Evolutionary conservation across 2,113 vertebrate species (phyloP).

Genomic region (Podarcis raffonei): DNA sequence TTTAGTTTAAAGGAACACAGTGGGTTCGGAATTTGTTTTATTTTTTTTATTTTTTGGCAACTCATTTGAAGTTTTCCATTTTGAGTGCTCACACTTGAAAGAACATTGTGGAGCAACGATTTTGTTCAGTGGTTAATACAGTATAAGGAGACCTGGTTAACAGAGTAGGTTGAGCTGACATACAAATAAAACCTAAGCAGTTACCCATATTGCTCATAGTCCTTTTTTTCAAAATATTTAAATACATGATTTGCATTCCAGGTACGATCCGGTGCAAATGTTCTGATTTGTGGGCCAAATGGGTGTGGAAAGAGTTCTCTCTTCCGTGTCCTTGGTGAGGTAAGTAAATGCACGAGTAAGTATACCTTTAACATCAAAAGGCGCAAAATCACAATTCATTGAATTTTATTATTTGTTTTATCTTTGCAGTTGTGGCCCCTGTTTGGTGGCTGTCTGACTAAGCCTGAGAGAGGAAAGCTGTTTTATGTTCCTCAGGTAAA

Average conservation of each 20-base stretch:
- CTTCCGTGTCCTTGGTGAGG: conserved; percentile 95
- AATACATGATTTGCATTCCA: conserved; percentile 54
- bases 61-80: background rate
- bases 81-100: background rate
- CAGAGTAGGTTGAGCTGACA: background rate
- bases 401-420: background rate
- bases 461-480: conserved; percentile 94
- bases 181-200: background rate
- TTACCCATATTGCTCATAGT: background rate
- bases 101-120: background rate
- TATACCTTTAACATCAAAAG: background rate
- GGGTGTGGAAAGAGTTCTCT: conserved; percentile 98
- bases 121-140: background rate
- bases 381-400: background rate
- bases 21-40: background rate
- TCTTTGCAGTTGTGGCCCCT: conserved; percentile 90
- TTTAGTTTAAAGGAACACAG: background rate
- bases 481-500: conserved; percentile 98
- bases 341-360: conserved; percentile 62
- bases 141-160: background rate
- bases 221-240: background rate
- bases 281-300: conserved; percentile 97
- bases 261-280: conserved; percentile 94
- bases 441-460: conserved; percentile 93
- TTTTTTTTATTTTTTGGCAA: background rate